Percentiles rank a stretch among this genome's conserved stretches.
phyloP scores from a whole-genome alignment of 2,113 vertebrate species.

The Saccopteryx bilineata region DNA sequence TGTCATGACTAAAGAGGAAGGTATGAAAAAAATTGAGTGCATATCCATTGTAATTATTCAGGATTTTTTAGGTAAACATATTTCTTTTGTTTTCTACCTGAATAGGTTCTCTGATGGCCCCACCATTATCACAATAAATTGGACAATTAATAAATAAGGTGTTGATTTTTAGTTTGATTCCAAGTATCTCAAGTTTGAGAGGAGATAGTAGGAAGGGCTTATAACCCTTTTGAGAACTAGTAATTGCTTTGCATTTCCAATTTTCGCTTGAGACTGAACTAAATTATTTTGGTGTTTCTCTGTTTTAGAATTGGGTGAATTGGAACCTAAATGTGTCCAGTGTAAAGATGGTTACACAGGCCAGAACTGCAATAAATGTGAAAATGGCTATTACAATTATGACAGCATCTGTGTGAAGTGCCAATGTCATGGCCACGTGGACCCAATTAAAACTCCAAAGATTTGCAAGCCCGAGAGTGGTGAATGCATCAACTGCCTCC shows the following conservation, averaged over 20 bases:
- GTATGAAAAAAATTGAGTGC: not conserved
- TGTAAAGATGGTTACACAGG: slow-evolving; percentile 91
- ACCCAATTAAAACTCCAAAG: slow-evolving; percentile 85
- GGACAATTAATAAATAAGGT: slow-evolving; percentile 26
- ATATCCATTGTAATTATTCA: not conserved
- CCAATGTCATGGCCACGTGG: slow-evolving; percentile 93
- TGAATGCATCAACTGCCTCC: slow-evolving; percentile 91
- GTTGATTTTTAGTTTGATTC: slow-evolving; percentile 11
- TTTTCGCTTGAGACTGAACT: not conserved
- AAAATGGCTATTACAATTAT: slow-evolving; percentile 91
- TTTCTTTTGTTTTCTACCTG: not conserved
- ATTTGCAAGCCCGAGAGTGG: slow-evolving; percentile 93
- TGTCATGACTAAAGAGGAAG: slow-evolving; percentile 10
- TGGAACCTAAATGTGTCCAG: slow-evolving; percentile 88
- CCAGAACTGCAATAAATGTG: slow-evolving; percentile 90
- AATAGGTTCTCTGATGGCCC: not conserved
- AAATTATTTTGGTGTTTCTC: slow-evolving; percentile 50
- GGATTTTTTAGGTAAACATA: not conserved
- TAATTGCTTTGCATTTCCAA: slow-evolving; percentile 25
- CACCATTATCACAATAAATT: not conserved
- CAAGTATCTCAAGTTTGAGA: not conserved
- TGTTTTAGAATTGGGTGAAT: slow-evolving; percentile 87
- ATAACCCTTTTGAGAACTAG: not conserved
- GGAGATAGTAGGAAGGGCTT: not conserved
- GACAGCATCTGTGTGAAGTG: slow-evolving; percentile 92